A percentile compares a stretch with the other conserved stretches of the same genome.
Evolutionary conservation across 2,888 invertebrate genomes (phyloP).

Genomic region (Agonopterix arenella): DNA sequence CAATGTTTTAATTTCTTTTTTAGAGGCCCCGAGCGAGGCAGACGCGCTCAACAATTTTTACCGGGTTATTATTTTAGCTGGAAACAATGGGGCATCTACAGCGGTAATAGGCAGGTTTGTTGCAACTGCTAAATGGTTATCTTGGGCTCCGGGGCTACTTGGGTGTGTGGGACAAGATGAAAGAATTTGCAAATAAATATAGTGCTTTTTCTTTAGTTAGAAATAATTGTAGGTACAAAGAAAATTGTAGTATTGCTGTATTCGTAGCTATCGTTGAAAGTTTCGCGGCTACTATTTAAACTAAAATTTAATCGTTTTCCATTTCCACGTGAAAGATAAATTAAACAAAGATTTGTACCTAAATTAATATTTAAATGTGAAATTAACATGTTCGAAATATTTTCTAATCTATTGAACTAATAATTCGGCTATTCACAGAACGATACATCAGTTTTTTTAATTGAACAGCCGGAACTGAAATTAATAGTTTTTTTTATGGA

Average conservation of each 20-base stretch:
- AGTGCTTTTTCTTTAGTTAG: not conserved
- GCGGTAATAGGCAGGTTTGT: conserved; percentile 60
- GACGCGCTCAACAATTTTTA: conserved; percentile 40
- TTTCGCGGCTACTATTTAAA: too few species aligned
- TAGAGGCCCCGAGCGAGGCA: conserved; percentile 19
- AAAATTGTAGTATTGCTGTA: not conserved
- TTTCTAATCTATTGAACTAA: too few species aligned
- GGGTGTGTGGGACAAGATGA: conserved; percentile 16
- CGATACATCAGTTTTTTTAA: too few species aligned
- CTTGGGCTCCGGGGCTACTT: conserved; percentile 54
- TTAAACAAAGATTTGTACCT: too few species aligned
- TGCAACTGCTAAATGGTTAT: conserved; percentile 71
- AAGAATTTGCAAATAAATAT: not conserved
- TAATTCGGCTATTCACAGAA: too few species aligned
- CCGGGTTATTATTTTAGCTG: conserved; percentile 56
- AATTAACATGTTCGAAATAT: too few species aligned
- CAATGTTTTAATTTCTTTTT: conserved; percentile 15
- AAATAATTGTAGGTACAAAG: not conserved
- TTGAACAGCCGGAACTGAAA: too few species aligned
- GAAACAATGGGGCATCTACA: conserved; percentile 53
- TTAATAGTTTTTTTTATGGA: too few species aligned
- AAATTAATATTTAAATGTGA: too few species aligned
- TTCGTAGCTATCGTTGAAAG: not conserved
- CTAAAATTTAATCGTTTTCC: too few species aligned
- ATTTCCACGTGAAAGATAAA: too few species aligned